Base-by-base conservation (phyloP, 2,797 vertebrate genomes). In the Phrynocephalus guinanensis region DNA sequence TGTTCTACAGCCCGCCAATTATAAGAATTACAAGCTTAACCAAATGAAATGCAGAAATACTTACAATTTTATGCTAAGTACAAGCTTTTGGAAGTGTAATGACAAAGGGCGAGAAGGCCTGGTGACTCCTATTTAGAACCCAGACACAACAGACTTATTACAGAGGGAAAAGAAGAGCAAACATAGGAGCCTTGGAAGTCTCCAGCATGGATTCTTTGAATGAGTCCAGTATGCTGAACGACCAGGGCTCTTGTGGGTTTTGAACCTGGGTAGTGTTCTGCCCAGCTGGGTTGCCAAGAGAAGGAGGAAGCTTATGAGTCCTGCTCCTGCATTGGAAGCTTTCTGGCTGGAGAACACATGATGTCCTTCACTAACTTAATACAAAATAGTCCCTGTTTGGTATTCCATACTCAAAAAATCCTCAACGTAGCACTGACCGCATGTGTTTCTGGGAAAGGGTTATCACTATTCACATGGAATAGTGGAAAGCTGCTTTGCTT, bases 21-120 rank as follows among this genome's bases (percentile, higher is more conserved):
- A 88, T 0, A 38, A 92, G 90, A 72, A 92, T 87, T 3, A 84
- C 28, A 6, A n/a, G 56, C 16, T 85, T 93, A 90, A 90, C 66
- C 20, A 85, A 93, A 92, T 3, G 60, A 6, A 76, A 76, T 9
- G 48, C 18, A 33, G 2, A 86, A 91, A 77, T 71, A 82, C 92
- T 88, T 87, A 86, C 0, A 26, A 22, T 84, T 85, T 87, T 89
- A 92, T 80, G 52, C 38, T 88, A 86, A 89, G 66, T 44, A 82
- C 72, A 72, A 0, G 0, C 77, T 91, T 91, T 66, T 86, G 63
- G 63, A 89, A 88, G 22, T 26, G 90, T 11, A 78, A 79, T 77
- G 52, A 48, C 28, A 84, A 70, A 82, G 24, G 2, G 1, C 68
- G 70, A 6, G 85, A 85, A 6, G 82, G 70, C n/a, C 38, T 83